Evolutionary conservation across 2,797 vertebrate genomes (phyloP).

Genomic region (Tangara arthus): DNA sequence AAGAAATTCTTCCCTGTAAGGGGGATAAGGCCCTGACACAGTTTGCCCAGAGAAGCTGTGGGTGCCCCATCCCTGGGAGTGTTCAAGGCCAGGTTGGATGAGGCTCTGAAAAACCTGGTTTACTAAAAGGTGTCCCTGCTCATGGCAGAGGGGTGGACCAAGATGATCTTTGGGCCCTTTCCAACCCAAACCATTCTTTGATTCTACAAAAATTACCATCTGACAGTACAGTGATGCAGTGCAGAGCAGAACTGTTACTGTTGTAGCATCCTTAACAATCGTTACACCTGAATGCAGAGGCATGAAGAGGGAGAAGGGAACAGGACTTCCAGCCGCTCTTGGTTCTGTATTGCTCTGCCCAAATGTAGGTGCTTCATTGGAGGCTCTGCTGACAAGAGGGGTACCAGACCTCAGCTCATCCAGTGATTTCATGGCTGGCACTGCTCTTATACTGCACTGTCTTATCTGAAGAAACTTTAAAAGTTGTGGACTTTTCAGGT

Average conservation of each 20-base stretch:
- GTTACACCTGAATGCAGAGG: background rate
- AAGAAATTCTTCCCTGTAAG: background rate
- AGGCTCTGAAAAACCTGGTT: background rate
- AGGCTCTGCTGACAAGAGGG: background rate
- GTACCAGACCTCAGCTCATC: background rate
- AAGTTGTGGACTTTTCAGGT: background rate
- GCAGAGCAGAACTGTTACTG: background rate
- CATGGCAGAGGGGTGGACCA: background rate
- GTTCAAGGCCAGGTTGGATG: background rate
- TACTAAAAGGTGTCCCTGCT: background rate
- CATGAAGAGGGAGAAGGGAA: background rate
- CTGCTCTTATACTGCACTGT: background rate
- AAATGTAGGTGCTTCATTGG: rapidly evolving
- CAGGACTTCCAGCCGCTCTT: background rate
- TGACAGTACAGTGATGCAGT: background rate
- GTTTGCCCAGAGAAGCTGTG: background rate
- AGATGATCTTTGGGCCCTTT: background rate
- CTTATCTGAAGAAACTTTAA: background rate
- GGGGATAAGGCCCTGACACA: background rate
- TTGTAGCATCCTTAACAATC: background rate
- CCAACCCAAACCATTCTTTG: background rate
- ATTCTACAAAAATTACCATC: background rate
- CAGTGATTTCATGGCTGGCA: background rate
- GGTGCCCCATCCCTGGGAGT: background rate
- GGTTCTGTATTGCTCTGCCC: background rate